Base-by-base conservation (phyloP, 2,888 invertebrate genomes). In the Leptopterna dolabrata region DNA sequence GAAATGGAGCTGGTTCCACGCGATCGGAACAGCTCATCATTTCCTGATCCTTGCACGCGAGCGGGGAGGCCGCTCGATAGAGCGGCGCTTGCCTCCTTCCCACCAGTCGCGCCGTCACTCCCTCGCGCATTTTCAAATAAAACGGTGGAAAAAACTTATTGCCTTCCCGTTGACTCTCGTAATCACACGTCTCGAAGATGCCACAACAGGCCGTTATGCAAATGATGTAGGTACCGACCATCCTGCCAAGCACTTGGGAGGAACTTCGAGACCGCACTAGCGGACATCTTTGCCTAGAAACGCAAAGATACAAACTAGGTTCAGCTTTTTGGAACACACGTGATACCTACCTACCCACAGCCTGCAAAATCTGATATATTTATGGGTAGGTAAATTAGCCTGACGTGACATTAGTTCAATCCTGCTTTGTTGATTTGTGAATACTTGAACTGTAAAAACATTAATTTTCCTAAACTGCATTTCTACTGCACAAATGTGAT, bases 1-100 rank as follows among this genome's bases (percentile, higher is more conserved):
- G 24, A 13, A 63, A 27, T 4, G 24, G 63, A 63, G 24, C 63
- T 4, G 24, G 11, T 63, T 24, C 2, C 4, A 7, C 1, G 47
- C 2, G 13, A 9, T 2, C 3, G 24, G 24, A 63, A 63, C 63
- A 24, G 63, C 24, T 63, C 63, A 27, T 7, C 63, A 63, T 24
- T 6, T 63, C 27, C 63, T 24, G 24, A 27, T 63, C 63, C 9
- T 19, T 9, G 24, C 63, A 63, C 63, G 24, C 11, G 19, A 24
- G 11, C 2, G 63, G 13, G 9, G 63, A 27, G 11, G 63, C 63
- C 63, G 63, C 63, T 63, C 63, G 63, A 63, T 63, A 63, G 24
- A 24, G 63, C 63, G 63, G 63, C 63, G 63, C 63, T 63, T 63
- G 63, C 63, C 63, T 63, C 63, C 63, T 63, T 63, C 63, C 24